Conservation (phyloP, 2,113 vertebrate genomes). For the Conger conger region DNA sequence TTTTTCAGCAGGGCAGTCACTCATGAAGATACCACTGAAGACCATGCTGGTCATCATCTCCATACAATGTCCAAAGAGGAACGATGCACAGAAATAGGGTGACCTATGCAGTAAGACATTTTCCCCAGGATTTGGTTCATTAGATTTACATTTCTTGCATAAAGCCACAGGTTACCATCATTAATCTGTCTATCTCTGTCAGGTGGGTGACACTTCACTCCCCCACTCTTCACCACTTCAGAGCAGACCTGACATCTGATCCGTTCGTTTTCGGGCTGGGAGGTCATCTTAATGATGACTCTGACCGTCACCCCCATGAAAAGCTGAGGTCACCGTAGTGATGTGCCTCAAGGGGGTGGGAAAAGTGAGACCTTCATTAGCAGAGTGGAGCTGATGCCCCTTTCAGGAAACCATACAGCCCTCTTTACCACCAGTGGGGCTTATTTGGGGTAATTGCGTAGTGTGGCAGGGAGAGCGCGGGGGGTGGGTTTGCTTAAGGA, state of each 20-base stretch:
- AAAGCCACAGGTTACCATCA: conserved; percentile 68
- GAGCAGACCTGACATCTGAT: conserved; percentile 71
- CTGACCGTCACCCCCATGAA: conserved; percentile 63
- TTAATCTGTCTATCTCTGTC: conserved; percentile 71
- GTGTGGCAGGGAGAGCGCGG: neutral
- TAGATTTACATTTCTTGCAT: conserved; percentile 5
- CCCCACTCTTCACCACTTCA: conserved; percentile 39
- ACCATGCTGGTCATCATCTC: neutral
- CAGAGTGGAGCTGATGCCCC: conserved; percentile 71
- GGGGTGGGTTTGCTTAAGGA: neutral
- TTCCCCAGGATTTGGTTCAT: neutral
- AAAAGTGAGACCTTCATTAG: conserved; percentile 77
- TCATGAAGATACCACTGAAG: neutral
- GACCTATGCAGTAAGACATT: neutral
- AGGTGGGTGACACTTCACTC: conserved; percentile 59
- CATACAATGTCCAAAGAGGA: neutral
- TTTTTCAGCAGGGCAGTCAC: neutral
- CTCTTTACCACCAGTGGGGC: conserved; percentile 15
- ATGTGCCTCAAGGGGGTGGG: conserved; percentile 39
- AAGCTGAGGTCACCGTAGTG: conserved; percentile 59
- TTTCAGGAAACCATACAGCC: conserved; percentile 53
- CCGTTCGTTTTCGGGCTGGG: conserved; percentile 63
- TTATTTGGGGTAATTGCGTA: conserved; percentile 25
- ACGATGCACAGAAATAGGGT: neutral
- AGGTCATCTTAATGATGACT: conserved; percentile 69